Base-by-base conservation (phyloP, 1,140 invertebrate species). In the Heliothis virescens region DNA sequence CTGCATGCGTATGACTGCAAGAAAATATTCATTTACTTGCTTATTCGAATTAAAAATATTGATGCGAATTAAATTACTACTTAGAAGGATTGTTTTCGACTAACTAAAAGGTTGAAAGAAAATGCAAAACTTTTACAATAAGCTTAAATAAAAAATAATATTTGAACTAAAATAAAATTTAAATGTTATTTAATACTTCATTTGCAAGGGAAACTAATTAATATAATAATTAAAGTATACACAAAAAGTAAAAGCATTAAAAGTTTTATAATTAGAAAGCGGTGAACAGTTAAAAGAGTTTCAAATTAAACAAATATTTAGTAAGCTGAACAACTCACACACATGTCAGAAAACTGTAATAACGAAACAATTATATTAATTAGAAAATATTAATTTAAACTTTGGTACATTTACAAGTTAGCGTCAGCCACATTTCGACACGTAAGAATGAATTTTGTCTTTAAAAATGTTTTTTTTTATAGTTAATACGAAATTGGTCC, bases 1-100 rank as follows among this genome's bases (percentile, higher is more conserved):
- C 96, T 95, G 86, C 97, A 98, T 4, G 95, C 89, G 13, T 93
- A 79, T 21, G 95, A 95, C 95, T 96, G 91, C 18, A 78, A 79
- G 2, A 67, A 16, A 48, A 10, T 18, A 13, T 4, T 5, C 48
- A 12, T 67, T 13, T 21, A 16, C 16, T 48, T 65, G 16, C n/a
- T 34, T 41, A 41, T 41, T 34, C n/a, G 16, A 9, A 11, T 0
- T 47, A 41, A 16, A 18, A 10, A 16, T 1, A 16, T 34, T 29
- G 4, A 13, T 9, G 2, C 3, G 12, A 62, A 62, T 34, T 34
- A 34, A 4, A 4, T 4, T 34, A 34, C 29, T 34, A n/a, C n/a
- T 4, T 34, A 34, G 3, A 34, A 5, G 7, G 7, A 34, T 7
- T 34, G 1, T 34, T 2, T 34, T 34, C 1, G 4, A 2, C 29